Percentiles rank a stretch among this genome's conserved stretches.
phyloP scores from a whole-genome alignment of 2,888 invertebrate genomes.

The Eupithecia vulgata region DNA sequence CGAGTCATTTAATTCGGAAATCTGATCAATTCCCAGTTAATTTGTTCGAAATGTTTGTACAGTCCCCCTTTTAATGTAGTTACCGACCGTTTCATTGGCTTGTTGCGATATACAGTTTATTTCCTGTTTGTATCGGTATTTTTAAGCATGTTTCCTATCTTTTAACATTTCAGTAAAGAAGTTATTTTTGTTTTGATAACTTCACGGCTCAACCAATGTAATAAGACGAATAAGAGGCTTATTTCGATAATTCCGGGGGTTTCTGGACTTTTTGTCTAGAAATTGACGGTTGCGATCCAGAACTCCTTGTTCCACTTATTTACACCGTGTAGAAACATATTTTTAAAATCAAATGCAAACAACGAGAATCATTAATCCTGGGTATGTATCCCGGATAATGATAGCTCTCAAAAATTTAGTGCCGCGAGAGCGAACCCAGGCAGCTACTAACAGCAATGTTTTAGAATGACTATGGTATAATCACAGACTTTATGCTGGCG shows the following conservation, averaged over 20 bases:
- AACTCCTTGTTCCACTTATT: too few species aligned
- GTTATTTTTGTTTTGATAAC: neutral
- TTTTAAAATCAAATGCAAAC: too few species aligned
- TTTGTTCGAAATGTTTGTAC: constrained; percentile 73
- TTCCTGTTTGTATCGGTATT: constrained; percentile 30
- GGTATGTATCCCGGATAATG: neutral
- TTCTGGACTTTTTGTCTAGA: too few species aligned
- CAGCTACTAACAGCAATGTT: neutral
- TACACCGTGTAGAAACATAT: too few species aligned
- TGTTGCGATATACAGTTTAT: constrained; percentile 44
- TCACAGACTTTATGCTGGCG: too few species aligned
- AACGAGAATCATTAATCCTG: too few species aligned
- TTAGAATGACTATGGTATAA: neutral
- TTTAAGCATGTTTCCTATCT: constrained; percentile 7
- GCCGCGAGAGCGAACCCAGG: neutral
- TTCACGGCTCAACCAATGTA: neutral
- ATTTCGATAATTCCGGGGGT: too few species aligned
- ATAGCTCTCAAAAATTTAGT: neutral
- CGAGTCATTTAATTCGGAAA: constrained; percentile 74
- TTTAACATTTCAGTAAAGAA: too few species aligned
- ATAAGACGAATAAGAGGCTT: too few species aligned
- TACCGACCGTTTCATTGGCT: constrained; percentile 67
- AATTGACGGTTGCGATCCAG: too few species aligned
- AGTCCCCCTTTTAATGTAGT: constrained; percentile 59
- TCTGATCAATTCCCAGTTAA: constrained; percentile 78